These are phyloP conservation scores for Philereme transversata DNA, from an alignment of 2,888 invertebrate genomes.

Conservation along the genomic window DNA sequence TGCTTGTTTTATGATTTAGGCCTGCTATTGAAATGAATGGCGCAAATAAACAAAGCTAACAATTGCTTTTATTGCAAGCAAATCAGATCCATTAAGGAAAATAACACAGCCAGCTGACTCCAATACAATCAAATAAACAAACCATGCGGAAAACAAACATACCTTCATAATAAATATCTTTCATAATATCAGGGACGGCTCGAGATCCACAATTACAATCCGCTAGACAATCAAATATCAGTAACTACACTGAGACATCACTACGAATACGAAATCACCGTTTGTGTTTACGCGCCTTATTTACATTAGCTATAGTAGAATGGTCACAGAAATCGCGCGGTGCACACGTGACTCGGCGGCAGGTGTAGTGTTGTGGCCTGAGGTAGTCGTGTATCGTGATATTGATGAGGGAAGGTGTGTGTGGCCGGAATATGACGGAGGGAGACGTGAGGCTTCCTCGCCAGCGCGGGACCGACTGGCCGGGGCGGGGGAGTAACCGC, in stretches of 20 bases:
- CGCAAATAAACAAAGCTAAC: conserved; percentile 6
- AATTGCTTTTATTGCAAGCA: conserved; percentile 12
- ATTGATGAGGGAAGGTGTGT: conserved; percentile 56
- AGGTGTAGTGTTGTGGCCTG: conserved; percentile 45
- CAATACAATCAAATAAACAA: conserved; percentile 26
- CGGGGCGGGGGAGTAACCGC: conserved; percentile 62
- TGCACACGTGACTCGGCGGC: conserved; percentile 40
- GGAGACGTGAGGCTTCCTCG: conserved; percentile 60
- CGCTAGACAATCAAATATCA: conserved; percentile 58
- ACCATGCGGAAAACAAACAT: conserved; percentile 35
- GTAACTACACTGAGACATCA: conserved; percentile 60
- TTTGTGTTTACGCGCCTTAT: conserved; percentile 54
- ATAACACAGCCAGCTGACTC: conserved; percentile 25
- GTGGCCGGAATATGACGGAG: conserved; percentile 39
- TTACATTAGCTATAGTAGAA: conserved; percentile 40
- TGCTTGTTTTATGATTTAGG: neutral
- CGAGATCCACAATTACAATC: conserved; percentile 59
- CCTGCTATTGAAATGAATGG: neutral
- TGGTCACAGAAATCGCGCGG: conserved; percentile 40
- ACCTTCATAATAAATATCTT: conserved; percentile 48
- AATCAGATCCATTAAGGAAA: conserved; percentile 23
- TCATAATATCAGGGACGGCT: conserved; percentile 42
- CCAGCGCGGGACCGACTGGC: conserved; percentile 69
- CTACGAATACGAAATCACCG: conserved; percentile 52
- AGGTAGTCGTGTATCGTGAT: conserved; percentile 52